Evolutionary conservation across 2,797 vertebrate genomes (phyloP).

Genomic region (Potorous gilbertii): DNA sequence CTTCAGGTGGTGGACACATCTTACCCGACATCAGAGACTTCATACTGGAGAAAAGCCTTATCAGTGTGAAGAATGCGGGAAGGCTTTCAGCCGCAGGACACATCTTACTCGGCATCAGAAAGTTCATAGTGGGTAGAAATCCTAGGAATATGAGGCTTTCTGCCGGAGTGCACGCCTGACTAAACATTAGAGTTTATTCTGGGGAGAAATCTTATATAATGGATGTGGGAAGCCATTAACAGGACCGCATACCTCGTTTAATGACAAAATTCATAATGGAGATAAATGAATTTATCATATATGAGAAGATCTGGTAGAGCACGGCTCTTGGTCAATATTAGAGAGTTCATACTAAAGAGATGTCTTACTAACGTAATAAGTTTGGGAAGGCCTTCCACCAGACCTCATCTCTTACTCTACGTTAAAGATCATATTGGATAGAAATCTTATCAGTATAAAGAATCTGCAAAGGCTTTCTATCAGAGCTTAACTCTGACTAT

Average conservation of each 20-base stretch:
- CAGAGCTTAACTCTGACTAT: not conserved
- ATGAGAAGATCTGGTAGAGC: not conserved
- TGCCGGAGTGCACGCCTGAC: not conserved
- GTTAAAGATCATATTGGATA: not conserved
- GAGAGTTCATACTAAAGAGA: not conserved
- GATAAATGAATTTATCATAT: not conserved
- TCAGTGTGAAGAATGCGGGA: not conserved
- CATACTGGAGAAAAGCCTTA: slow-evolving; percentile 1
- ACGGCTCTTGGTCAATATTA: not conserved
- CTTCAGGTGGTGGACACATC: not conserved
- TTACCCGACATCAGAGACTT: not conserved
- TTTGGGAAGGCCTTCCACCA: not conserved
- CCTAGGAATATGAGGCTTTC: not conserved
- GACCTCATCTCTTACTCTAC: not conserved
- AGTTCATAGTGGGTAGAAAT: not conserved
- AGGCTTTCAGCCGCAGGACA: not conserved
- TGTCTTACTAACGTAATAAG: not conserved
- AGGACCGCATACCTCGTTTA: not conserved
- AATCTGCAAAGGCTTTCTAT: not conserved
- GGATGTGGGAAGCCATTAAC: not conserved
- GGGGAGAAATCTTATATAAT: not conserved
- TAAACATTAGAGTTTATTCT: not conserved
- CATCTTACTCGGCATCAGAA: slow-evolving; percentile 1
- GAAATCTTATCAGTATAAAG: not conserved
- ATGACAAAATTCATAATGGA: not conserved